Conservation (phyloP, 2,797 vertebrate species). For the Malurus splendens region DNA sequence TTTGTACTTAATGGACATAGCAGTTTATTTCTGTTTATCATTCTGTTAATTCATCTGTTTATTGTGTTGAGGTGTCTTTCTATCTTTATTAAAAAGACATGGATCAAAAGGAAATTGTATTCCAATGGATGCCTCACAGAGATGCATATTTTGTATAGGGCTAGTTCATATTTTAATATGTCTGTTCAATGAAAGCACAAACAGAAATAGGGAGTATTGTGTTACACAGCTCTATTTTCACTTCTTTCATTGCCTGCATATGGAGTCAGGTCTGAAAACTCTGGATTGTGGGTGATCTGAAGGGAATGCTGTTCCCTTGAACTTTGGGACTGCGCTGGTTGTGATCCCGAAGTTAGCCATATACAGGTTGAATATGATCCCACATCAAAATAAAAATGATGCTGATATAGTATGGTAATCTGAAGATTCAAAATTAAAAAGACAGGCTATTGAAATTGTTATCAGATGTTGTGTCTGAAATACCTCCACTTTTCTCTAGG, state of each 20-base stretch:
- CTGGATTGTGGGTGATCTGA: not conserved
- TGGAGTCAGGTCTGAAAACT: not conserved
- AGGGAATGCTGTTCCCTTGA: not conserved
- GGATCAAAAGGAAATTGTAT: not conserved
- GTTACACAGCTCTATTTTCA: not conserved
- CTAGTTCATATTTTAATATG: not conserved
- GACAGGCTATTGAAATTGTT: not conserved
- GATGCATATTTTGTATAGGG: not conserved
- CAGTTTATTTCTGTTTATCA: not conserved
- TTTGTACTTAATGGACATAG: not conserved
- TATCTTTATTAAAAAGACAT: not conserved
- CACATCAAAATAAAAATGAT: not conserved
- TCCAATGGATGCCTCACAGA: not conserved
- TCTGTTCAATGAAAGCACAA: not conserved
- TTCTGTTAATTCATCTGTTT: not conserved
- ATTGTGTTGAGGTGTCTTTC: not conserved
- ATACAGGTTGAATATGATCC: not conserved
- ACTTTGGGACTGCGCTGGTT: not conserved
- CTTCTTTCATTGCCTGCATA: not conserved
- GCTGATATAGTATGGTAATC: not conserved
- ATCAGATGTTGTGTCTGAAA: not conserved
- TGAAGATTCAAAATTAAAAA: not conserved
- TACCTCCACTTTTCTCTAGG: not conserved
- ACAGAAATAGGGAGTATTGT: not conserved
- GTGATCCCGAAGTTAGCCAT: not conserved